Percentiles rank a stretch among this genome's conserved stretches.
These are phyloP conservation scores for Idaea straminata DNA, from an alignment of 2,888 invertebrate genomes.

Conservation along the genomic window DNA sequence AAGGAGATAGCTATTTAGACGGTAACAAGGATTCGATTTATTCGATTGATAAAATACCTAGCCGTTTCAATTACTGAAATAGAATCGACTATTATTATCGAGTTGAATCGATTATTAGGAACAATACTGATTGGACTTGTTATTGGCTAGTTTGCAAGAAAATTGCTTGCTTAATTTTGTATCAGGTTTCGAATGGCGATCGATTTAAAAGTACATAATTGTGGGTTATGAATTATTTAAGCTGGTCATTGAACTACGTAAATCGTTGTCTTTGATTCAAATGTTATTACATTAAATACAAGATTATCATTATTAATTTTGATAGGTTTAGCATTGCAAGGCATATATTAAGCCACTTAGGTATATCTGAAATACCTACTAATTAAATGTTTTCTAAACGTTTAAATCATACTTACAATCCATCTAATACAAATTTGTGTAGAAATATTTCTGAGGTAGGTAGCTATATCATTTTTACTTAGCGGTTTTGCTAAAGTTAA, in stretches of 20 bases:
- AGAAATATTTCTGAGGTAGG: too few relatives aligned
- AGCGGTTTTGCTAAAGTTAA: too few relatives aligned
- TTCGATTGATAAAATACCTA: slow-evolving; percentile 18
- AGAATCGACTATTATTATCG: slow-evolving; percentile 40
- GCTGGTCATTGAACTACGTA: background rate
- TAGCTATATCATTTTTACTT: too few relatives aligned
- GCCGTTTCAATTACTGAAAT: slow-evolving; percentile 26
- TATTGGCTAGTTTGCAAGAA: slow-evolving; percentile 47
- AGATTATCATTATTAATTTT: background rate
- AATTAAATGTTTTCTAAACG: too few relatives aligned
- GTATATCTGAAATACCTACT: too few relatives aligned
- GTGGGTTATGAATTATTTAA: slow-evolving; percentile 16
- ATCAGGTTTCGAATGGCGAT: slow-evolving; percentile 30
- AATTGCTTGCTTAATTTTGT: slow-evolving; percentile 50
- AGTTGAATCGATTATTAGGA: slow-evolving; percentile 41
- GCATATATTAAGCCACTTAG: too few relatives aligned
- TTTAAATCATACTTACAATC: too few relatives aligned
- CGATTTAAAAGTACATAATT: slow-evolving; percentile 28
- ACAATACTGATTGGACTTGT: slow-evolving; percentile 44
- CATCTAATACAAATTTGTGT: too few relatives aligned
- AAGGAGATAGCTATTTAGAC: slow-evolving; percentile 17
- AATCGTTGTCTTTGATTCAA: background rate
- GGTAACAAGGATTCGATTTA: slow-evolving; percentile 16
- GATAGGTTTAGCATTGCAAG: too few relatives aligned
- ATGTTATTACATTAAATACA: background rate